Base-by-base conservation (phyloP, 2,797 vertebrate species). In the Phoxinus dragarum region DNA sequence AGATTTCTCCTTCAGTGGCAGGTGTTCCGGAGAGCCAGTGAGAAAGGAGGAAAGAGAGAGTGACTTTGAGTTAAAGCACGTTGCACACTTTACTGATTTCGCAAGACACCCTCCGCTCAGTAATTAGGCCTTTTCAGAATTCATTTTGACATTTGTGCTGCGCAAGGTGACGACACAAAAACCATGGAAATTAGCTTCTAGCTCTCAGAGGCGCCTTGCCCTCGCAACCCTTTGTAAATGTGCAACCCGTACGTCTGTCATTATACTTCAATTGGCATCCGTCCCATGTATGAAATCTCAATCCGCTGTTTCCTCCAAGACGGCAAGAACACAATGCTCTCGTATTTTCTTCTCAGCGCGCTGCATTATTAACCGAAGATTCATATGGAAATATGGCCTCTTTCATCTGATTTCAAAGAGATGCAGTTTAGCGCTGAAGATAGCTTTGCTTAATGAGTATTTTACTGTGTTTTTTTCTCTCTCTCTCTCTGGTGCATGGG, bases 21-120 rank as follows among this genome's bases (percentile, higher is more conserved):
- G 88, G 89, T 88, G 91, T 82, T 88, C 78, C 76, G 72, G 73
- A 88, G 67, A 85, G n/a, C 61, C 67, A 11, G 78, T 61, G 67
- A 66, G 66, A 77, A 40, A 6, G 80, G 52, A 40, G 69, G 10
- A 36, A 66, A 82, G 49, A 42, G 67, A 16, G 56, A 80, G 47
- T 68, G 52, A 86, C 73, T 77, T 81, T 78, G 77, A 80, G 69
- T 80, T 86, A 86, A 90, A 89, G 86, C 86, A 81, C 86, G 86
- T 91, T 89, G 86, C 88, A 89, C 86, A 88, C 89, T 87, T 74
- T 81, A 88, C 88, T 93, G 90, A 92, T 93, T 92, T 90, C n/a
- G 34, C 76, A 74, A 89, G 40, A 49, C 74, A 38, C n/a, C 54
- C 84, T 86, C 84, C 80, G 27, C 44, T 84, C 69, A 40, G 68